These are phyloP conservation scores for Zeuzera pyrina DNA, from an alignment of 2,888 invertebrate species.

Conservation along the genomic window DNA sequence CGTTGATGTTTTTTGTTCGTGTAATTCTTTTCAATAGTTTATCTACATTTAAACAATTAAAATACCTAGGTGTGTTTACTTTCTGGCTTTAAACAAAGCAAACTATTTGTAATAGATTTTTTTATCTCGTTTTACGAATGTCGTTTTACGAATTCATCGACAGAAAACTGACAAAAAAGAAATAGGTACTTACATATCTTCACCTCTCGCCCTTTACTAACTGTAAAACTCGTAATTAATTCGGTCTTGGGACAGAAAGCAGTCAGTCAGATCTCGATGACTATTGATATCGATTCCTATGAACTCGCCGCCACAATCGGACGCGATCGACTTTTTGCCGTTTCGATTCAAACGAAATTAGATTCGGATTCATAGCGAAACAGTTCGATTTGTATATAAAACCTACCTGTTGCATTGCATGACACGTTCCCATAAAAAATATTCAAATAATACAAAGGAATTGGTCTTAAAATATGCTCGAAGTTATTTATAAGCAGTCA, in stretches of 20 bases:
- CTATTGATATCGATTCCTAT: slow-evolving; percentile 53
- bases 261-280: slow-evolving; percentile 40
- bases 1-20: no score
- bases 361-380: slow-evolving; percentile 54
- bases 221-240: slow-evolving; percentile 39
- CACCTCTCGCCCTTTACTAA: slow-evolving; percentile 3
- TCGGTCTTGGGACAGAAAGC: slow-evolving; percentile 37
- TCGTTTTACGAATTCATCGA: no score
- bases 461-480: not conserved
- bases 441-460: not conserved
- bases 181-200: no score
- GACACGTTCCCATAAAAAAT: slow-evolving; percentile 26
- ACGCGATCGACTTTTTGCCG: slow-evolving; percentile 57
- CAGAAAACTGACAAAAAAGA: no score
- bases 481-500: no score
- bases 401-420: slow-evolving; percentile 14
- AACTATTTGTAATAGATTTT: no score
- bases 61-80: no score
- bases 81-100: no score
- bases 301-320: slow-evolving; percentile 52
- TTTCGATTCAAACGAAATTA: slow-evolving; percentile 53
- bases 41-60: no score
- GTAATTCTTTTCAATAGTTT: no score
- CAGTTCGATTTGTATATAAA: slow-evolving; percentile 24
- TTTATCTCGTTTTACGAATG: no score